phyloP scores from a whole-genome alignment of 2,797 vertebrate species.

The Apogon talboti region DNA sequence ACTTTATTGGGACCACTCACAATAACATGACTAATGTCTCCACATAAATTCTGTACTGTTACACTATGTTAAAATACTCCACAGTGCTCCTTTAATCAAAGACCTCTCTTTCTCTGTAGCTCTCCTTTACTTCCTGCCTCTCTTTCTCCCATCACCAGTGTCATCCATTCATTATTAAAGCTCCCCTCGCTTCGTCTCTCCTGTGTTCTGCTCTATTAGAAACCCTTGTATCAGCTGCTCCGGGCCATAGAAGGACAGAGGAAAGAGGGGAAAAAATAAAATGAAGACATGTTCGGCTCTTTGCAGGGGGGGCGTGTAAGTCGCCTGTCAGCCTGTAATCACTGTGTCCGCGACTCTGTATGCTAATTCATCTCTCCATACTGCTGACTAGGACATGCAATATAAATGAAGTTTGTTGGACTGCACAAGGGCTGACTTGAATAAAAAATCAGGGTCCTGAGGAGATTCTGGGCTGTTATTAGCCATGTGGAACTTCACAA shows the following conservation, averaged over 20 bases:
- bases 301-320: slow-evolving; percentile 93
- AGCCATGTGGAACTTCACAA: slow-evolving; percentile 74
- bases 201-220: slow-evolving; percentile 76
- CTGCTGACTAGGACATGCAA: slow-evolving; percentile 94
- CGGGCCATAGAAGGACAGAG: slow-evolving; percentile 75
- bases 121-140: slow-evolving; percentile 45
- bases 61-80: slow-evolving; percentile 54
- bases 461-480: slow-evolving; percentile 78
- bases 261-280: slow-evolving; percentile 80
- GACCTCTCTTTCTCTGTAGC: slow-evolving; percentile 37
- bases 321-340: slow-evolving; percentile 94
- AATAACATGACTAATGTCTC: slow-evolving; percentile 22
- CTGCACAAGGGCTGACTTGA: slow-evolving; percentile 84
- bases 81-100: slow-evolving; percentile 60
- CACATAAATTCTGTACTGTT: slow-evolving; percentile 25
- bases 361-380: slow-evolving; percentile 92
- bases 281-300: slow-evolving; percentile 88
- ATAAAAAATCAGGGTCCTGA: slow-evolving; percentile 81
- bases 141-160: slow-evolving; percentile 65
- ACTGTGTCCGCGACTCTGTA: slow-evolving; percentile 91
- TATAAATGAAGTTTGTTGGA: slow-evolving; percentile 94
- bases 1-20: slow-evolving; percentile 4
- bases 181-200: slow-evolving; percentile 68
- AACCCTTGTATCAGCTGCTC: slow-evolving; percentile 77
- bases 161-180: slow-evolving; percentile 83